Evolutionary conservation across 2,113 vertebrate genomes (phyloP).

Genomic region (Holacanthus passer): DNA sequence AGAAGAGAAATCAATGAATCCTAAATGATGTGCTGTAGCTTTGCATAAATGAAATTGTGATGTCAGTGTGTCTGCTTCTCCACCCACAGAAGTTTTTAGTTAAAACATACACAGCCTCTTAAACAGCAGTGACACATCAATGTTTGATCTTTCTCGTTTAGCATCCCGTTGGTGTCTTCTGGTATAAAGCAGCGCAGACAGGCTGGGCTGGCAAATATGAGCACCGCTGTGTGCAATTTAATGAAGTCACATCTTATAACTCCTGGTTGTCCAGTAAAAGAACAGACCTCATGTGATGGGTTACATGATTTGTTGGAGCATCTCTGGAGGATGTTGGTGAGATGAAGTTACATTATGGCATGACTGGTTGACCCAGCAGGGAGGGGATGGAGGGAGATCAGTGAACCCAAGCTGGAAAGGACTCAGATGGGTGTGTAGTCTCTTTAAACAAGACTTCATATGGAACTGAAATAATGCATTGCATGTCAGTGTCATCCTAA

Average conservation of each 20-base stretch:
- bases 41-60: background rate
- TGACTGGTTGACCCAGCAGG: background rate
- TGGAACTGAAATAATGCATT: background rate
- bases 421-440: background rate
- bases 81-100: background rate
- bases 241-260: slow-evolving; percentile 13
- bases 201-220: slow-evolving; percentile 5
- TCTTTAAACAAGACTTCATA: background rate
- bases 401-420: background rate
- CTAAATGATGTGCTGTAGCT: background rate
- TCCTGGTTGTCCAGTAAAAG: slow-evolving; percentile 1
- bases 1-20: background rate
- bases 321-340: background rate
- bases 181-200: slow-evolving; percentile 8
- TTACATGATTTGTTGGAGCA: background rate
- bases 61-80: background rate
- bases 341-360: slow-evolving; percentile 14
- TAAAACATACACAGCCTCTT: background rate
- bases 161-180: background rate
- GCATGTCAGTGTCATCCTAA: background rate
- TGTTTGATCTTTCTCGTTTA: background rate
- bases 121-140: background rate
- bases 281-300: background rate
- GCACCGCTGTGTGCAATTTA: background rate
- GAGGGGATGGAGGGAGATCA: background rate